Percentiles rank a stretch among this genome's conserved stretches.
Evolutionary conservation across 2,113 vertebrate genomes (phyloP).

Genomic region (Triplophysa siluroides): DNA sequence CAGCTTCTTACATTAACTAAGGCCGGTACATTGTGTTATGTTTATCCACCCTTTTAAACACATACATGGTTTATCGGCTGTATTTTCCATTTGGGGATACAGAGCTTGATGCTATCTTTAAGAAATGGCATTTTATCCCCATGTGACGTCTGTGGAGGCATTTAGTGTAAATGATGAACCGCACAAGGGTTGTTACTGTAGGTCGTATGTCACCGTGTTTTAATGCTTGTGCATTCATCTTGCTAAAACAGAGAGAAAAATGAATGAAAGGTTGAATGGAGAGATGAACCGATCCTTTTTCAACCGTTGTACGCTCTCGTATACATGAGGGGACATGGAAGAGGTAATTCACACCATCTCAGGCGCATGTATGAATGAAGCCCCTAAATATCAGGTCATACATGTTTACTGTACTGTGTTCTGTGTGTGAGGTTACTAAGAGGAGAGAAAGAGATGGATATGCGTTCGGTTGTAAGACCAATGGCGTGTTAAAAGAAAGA

Average conservation of each 20-base stretch:
- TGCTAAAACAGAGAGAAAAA: constrained; percentile 30
- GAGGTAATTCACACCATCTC: constrained; percentile 23
- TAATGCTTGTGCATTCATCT: constrained; percentile 39
- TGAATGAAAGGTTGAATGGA: constrained; percentile 72
- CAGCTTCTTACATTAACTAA: neutral
- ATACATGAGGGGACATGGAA: neutral
- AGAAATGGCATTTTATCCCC: constrained; percentile 30
- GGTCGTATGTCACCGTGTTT: constrained; percentile 32
- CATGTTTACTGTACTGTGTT: neutral
- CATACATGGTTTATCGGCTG: no score
- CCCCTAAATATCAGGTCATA: constrained; percentile 23
- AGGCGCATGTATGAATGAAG: constrained; percentile 26
- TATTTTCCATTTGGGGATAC: neutral
- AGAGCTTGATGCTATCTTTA: constrained; percentile 8
- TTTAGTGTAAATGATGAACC: neutral
- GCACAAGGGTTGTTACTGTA: constrained; percentile 32
- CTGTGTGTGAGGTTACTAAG: neutral
- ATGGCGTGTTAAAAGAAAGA: neutral
- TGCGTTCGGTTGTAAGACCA: constrained; percentile 53
- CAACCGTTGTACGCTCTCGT: neutral
- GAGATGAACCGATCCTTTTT: constrained; percentile 56
- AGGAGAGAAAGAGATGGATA: constrained; percentile 16
- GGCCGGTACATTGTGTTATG: neutral
- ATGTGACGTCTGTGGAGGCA: constrained; percentile 22
- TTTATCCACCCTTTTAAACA: neutral